These are phyloP conservation scores for Deroplatys truncata DNA, from an alignment of 2,888 invertebrate species.

Conservation along the genomic window DNA sequence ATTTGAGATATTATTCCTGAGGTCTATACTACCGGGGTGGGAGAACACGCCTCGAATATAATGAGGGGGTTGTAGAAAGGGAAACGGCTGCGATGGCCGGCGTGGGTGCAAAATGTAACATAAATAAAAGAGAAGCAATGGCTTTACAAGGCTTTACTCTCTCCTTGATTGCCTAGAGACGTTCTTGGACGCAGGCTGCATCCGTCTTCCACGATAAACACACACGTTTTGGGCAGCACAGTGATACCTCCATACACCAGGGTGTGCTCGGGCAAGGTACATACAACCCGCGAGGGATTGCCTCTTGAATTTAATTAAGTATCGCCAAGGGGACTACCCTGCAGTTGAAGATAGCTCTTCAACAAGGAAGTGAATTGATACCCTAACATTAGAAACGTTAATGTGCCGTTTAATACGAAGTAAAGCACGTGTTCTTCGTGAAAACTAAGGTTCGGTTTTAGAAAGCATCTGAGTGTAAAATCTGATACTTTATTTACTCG, in stretches of 20 bases:
- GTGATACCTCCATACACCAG: not conserved
- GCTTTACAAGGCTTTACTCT: slow-evolving; percentile 1
- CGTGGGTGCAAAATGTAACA: not conserved
- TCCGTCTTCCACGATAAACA: not conserved
- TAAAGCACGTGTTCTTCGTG: no score
- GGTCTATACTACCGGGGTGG: not conserved
- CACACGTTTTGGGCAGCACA: not conserved
- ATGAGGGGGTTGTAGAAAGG: not conserved
- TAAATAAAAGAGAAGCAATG: not conserved
- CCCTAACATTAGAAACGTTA: not conserved
- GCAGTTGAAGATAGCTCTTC: not conserved
- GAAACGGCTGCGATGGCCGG: not conserved
- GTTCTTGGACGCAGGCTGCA: not conserved
- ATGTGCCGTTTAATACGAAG: not conserved
- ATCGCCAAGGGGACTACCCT: not conserved
- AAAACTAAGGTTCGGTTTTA: no score
- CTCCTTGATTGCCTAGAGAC: not conserved
- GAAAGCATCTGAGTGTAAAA: no score
- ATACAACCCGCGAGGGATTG: not conserved
- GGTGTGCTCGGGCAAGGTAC: not conserved
- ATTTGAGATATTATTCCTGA: not conserved
- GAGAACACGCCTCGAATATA: not conserved
- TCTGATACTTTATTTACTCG: no score
- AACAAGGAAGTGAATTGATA: not conserved
- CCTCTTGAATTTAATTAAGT: not conserved